Base-by-base conservation (phyloP, 2,797 vertebrate genomes). In the Gallinago nigripennis region DNA sequence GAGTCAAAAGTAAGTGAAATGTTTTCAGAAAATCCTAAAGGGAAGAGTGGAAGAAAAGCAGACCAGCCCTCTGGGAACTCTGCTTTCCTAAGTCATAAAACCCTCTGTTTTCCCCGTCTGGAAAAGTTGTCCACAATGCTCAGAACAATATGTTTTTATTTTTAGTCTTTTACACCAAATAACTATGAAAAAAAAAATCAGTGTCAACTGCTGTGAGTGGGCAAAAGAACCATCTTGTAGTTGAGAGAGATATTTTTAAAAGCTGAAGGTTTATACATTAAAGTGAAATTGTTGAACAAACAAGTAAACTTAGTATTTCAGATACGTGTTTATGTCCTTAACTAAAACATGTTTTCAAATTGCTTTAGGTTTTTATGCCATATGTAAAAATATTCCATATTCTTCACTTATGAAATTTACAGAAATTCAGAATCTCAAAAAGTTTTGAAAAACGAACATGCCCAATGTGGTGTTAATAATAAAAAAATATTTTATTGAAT, bases 31-130 rank as follows among this genome's bases (percentile, higher is more conserved):
- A 94, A 94, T 81, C 79, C 81, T 86, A 79, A 94, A 90, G 82
- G 58, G 85, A 90, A 91, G 70, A 76, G 51, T 75, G 33, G 82
- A 94, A 96, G 86, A 92, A 97, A 96, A 94, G 63, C 91, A 95
- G 92, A 91, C 64, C 53, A 90, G 53, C 85, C 94, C 92, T 88
- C 65, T 46, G 93, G 95, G 94, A 95, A 68, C 68, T 88, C 64
- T 6, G 23, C 93, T 94, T 96, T 97, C 82, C 90, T 95, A 96
- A 97, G 91, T 86, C 92, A 97, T 95, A 95, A 98, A 97, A 60
- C 6, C 45, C 89, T 95, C 87, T 84, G 58, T 94, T 97, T 97
- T 93, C 82, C 84, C 90, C 0, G 72, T 92, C 95, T 97, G 96
- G 96, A 97, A 97, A 96, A 92, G 58, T 63, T 89, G 90, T 96